Evolutionary conservation across 2,797 vertebrate species (phyloP), one percentile per base, ranked within the genome.

Genomic region (Botia almorhae): DNA sequence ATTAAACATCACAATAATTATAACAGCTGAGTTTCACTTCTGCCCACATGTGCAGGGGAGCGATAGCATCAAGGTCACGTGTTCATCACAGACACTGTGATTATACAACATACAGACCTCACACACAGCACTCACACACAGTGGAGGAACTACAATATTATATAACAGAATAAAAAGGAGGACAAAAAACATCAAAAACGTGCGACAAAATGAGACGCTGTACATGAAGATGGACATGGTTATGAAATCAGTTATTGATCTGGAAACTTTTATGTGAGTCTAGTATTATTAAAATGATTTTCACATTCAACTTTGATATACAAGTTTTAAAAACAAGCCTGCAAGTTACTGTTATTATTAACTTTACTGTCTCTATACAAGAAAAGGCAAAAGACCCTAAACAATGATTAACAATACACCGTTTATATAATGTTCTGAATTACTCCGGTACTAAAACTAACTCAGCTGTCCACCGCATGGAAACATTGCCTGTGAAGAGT

Each of bases 1-100:
- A 82, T 82, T 78, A 73, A 67, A 39, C 72, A 6, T 69, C 19
- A 39, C 36, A 82, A 60, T 68, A 61, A 70, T 48, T 61, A 53
- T 43, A 69, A 78, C 29, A 46, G 43, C 50, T 29, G 6, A 53
- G 21, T 33, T 1, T 53, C 36, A 78, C 5, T 64, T 69, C 36
- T 65, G 74, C 43, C 33, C 50, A 67, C 16, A 50, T 60, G 33
- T 63, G 73, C 55, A 19, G 7, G 68, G 19, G 63, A 60, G 51
- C 55, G 55, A 60, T 39, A 36, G 21, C 36, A 33, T 67, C 68
- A 76, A 77, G 74, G 60, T 51, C 74, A 70, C 16, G 16, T 64
- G 77, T 82, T 82, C 74, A 78, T 73, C 55, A 51, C 61, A 46
- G 7, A 71, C 51, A 29, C 51, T 48, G 33, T 67, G 69, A 78